Conservation (phyloP, 2,113 vertebrate species). For the Microcebus murinus region DNA sequence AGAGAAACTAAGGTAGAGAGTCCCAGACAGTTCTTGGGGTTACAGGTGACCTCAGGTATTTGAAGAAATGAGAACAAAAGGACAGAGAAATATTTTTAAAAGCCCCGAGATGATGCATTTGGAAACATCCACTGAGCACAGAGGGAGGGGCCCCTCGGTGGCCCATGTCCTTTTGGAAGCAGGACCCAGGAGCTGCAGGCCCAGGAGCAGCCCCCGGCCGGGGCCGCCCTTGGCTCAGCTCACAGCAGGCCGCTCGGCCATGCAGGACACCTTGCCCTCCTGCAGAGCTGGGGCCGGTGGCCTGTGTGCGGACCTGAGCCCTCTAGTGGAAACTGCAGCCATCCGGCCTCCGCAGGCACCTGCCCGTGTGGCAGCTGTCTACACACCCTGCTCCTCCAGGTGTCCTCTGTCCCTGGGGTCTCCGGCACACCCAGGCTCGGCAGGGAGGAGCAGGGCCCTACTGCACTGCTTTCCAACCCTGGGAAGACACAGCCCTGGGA, state of each 20-base stretch:
- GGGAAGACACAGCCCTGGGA: not conserved
- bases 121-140: accelerated
- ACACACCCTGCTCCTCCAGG: not conserved
- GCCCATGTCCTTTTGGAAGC: not conserved
- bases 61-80: not conserved
- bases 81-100: not conserved
- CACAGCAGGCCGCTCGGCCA: accelerated
- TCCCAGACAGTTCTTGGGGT: not conserved
- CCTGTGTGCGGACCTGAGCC: not conserved
- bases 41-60: no score
- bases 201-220: not conserved
- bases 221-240: not conserved
- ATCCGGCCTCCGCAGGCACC: not conserved
- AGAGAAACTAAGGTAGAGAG: not conserved
- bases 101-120: accelerated
- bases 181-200: accelerated
- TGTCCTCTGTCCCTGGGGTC: not conserved
- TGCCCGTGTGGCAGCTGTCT: accelerated
- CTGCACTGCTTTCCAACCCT: accelerated
- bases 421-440: accelerated
- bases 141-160: not conserved
- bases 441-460: not conserved
- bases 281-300: not conserved
- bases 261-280: not conserved
- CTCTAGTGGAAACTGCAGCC: not conserved